A percentile compares a stretch with the other conserved stretches of the same genome.
These are phyloP conservation scores for Chaenocephalus aceratus DNA, from an alignment of 2,113 vertebrate genomes.

Conservation along the genomic window DNA sequence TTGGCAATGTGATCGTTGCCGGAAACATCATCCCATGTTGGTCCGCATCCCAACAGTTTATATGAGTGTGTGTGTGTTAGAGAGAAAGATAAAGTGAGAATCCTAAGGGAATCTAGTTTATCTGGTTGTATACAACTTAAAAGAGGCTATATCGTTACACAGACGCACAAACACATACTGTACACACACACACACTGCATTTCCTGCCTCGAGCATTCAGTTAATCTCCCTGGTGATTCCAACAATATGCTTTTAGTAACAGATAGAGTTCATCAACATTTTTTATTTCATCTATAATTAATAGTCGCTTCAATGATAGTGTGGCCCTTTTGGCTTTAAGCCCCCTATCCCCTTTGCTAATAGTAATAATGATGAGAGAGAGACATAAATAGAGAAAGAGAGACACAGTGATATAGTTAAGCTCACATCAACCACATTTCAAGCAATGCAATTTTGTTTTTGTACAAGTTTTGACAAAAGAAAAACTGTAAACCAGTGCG, in stretches of 20 bases:
- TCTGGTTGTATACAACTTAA: constrained; percentile 43
- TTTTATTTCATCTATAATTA: constrained; percentile 64
- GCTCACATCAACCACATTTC: too few relatives aligned
- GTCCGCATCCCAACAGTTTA: constrained; percentile 40
- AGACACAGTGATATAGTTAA: too few relatives aligned
- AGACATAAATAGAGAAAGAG: background rate
- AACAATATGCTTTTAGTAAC: constrained; percentile 47
- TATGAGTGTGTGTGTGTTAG: background rate
- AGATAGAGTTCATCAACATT: constrained; percentile 51
- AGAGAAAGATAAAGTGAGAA: background rate
- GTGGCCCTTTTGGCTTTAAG: constrained; percentile 50
- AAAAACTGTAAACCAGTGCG: too few relatives aligned
- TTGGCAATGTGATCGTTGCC: constrained; percentile 40
- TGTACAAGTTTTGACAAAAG: too few relatives aligned
- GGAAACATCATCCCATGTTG: constrained; percentile 62
- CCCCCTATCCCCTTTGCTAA: constrained; percentile 38
- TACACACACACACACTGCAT: background rate
- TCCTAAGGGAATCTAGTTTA: constrained; percentile 37
- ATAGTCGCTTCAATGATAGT: constrained; percentile 58
- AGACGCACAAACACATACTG: background rate
- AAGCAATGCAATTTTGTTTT: too few relatives aligned
- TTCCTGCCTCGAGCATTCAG: constrained; percentile 32
- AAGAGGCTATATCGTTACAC: constrained; percentile 1
- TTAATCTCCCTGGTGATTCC: constrained; percentile 49
- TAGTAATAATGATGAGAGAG: constrained; percentile 47